Conservation (phyloP, 2,113 vertebrate species). For the Seriola dumerili region DNA sequence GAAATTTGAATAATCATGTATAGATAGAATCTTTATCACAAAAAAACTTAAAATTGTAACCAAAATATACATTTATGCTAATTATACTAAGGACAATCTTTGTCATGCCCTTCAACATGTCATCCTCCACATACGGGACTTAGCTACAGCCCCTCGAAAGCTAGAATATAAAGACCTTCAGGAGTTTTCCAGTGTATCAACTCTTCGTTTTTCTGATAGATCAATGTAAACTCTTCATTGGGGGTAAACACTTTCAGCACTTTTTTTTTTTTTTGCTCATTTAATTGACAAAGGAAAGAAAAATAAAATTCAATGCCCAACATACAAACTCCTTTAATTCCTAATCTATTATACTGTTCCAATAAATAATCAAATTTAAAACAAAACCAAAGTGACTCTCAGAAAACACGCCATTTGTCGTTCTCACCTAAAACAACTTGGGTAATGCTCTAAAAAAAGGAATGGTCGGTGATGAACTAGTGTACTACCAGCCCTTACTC, state of each 20-base stretch:
- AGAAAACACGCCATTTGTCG: conserved; percentile 19
- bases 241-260: conserved; percentile 69
- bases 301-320: conserved; percentile 56
- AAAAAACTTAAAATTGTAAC: conserved; percentile 52
- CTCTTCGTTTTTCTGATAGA: conserved; percentile 35
- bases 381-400: conserved; percentile 41
- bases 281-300: conserved; percentile 25
- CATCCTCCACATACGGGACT: neutral
- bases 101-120: conserved; percentile 28
- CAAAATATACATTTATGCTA: conserved; percentile 68
- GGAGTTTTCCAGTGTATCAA: conserved; percentile 70
- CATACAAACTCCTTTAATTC: conserved; percentile 28
- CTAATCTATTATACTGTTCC: conserved; percentile 7
- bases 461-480: conserved; percentile 70
- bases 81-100: conserved; percentile 49
- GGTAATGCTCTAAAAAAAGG: conserved; percentile 50
- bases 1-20: conserved; percentile 26
- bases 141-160: conserved; percentile 46
- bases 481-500: conserved; percentile 82
- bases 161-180: conserved; percentile 17
- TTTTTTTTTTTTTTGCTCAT: conserved; percentile 38
- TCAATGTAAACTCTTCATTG: conserved; percentile 72
- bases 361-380: conserved; percentile 65
- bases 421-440: conserved; percentile 44
- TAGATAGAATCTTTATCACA: conserved; percentile 58